Base-by-base conservation (phyloP, 2,113 vertebrate genomes). In the Podarcis raffonei region DNA sequence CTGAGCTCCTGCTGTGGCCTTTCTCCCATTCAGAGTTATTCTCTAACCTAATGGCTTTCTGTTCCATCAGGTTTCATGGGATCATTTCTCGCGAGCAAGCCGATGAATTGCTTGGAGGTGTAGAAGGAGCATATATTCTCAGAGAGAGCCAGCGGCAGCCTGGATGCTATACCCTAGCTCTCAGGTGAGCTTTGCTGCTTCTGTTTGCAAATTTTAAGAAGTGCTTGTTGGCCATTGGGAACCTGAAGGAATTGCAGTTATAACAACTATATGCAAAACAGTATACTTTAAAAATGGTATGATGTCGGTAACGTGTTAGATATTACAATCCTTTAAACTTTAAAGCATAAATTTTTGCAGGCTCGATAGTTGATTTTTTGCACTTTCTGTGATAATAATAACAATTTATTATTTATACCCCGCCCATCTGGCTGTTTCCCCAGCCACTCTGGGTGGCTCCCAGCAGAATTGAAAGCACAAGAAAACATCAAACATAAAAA, bases 91-190 rank as follows among this genome's bases (percentile, higher is more conserved):
- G 99, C 91, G 99, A 99, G 94, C 97, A 98, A 95, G 98, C 98
- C 27, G 98, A 99, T 92, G 98, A 98, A 91, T 97, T 99, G 6
- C 97, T 99, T 16, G 97, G 94, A 22, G 97, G 97, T 0, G 92
- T 97, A 80, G 99, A 99, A 93, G 99, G 99, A 27, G 97, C 98
- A 0, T 99, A 99, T 94, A 98, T 99, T 88, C 99, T 99, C 87
- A 97, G 99, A 95, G 99, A 99, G 95, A 99, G 99, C 96, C 98
- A 99, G 90, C 96, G 99, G 81, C 99, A 99, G 93, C 98, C 98
- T 0, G 99, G 99, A 89, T 98, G 98, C 87, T 98, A 98, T 94
- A 99, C 99, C 2, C 95, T 99, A 91, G 99, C 99, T 74, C 97
- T 99, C 88, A 98, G 99, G 99, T 99, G 95, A 97, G 39, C 77